Evolutionary conservation across 2,113 vertebrate species (phyloP), one percentile per base, ranked within the genome.

Genomic region (Bothrops jararaca): DNA sequence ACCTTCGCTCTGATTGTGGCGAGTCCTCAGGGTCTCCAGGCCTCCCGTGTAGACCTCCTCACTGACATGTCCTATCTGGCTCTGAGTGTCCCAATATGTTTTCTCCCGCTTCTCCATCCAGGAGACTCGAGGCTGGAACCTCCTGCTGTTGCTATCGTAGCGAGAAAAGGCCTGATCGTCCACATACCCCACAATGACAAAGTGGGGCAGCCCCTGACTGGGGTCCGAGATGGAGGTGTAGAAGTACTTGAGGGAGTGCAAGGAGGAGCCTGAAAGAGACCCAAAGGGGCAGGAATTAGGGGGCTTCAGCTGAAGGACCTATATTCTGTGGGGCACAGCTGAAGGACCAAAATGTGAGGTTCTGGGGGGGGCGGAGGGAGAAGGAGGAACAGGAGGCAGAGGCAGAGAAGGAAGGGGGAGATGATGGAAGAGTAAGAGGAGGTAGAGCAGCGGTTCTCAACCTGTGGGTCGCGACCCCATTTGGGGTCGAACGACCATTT

Each of bases 1-100:
- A 86, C 85, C 85, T 52, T 48, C 4, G 9, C 24, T 86, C 85
- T 86, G 85, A 26, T 86, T 86, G 85, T 52, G 50, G 85, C 45
- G 45, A 7, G 1, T 13, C 45, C 85, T 24, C 8, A 10, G 6
- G 0, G 2, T 86, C 45, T 50, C 85, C 45, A 50, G 45, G 45
- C 26, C 3, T 5, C 4, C 23, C 29, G 24, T 86, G 85, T 50
- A 50, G 9, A 4, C 4, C 10, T 8, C 18, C 86, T 87, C 48
- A 1, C 3, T 5, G 12, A 3, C 26, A 1, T 10, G 86, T 0
- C 1, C 23, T 0, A 1, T n/a, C 86, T 87, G 86, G 24, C 24
- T 52, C 6, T 87, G 1, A 11, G 1, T 13, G 3, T 52, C 86
- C 86, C 86, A 87, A 23, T 52, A 48, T 5, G 24, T 48, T 45